Evolutionary conservation across 2,888 invertebrate genomes (phyloP), one percentile per base, ranked within the genome.

Genomic region (Kuschelorhynchus macadamiae): DNA sequence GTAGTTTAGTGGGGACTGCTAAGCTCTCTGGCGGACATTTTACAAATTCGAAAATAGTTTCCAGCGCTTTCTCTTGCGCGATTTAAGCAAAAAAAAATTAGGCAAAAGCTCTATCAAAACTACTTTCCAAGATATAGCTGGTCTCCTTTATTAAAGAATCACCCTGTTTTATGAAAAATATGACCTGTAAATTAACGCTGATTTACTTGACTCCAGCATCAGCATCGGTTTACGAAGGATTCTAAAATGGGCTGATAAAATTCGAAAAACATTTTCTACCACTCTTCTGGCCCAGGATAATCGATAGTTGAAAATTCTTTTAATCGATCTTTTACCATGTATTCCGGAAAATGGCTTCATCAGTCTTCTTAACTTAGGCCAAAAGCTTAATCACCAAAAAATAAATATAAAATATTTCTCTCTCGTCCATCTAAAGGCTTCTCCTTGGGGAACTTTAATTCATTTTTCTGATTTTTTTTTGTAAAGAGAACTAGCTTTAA

Each of bases 271-370:
- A 49, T 60, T 64, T 53, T 59, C 57, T 18, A 70, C 67, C 12
- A 71, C 30, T 56, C 68, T 41, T 11, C 67, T 56, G 20, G 68
- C 65, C 30, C 71, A 20, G 20, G 36, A 49, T 36, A 70, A 49
- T 21, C 70, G 36, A 50, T 75, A 70, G 53, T 77, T 76, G 47
- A 72, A 76, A 49, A 74, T 71, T 63, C 71, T 25, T 65, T 75
- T 62, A n/a, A 18, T 30, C 36, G 60, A 46, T 33, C 70, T 72
- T 52, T 61, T 69, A 9, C 44, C 59, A 47, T 63, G 53, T 21
- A 52, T 42, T 39, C 71, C 71, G n/a, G 73, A 32, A 42, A 67
- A 75, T 18, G 74, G 74, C 49, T 76, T 76, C 72, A 76, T 39
- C 46, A 25, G 3, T 25, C 25, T 25, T 5, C n/a, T n/a, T 25